A percentile compares a stretch with the other conserved stretches of the same genome.
Evolutionary conservation across 2,113 vertebrate species (phyloP).

Genomic region (Cynocephalus volans): DNA sequence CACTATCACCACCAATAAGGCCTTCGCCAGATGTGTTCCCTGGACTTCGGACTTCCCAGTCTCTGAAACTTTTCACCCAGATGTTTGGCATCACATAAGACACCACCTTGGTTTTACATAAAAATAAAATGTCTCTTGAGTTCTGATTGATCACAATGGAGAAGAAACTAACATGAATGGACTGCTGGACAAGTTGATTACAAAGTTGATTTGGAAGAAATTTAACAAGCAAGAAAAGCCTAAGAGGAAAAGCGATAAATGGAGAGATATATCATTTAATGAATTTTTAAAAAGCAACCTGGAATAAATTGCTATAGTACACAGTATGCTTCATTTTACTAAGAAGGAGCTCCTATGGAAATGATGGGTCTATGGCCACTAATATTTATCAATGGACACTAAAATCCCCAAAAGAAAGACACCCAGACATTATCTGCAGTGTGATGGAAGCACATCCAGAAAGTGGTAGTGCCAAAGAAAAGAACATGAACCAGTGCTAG

Average conservation of each 20-base stretch:
- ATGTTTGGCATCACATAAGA: slow-evolving; percentile 25
- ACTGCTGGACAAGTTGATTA: background rate
- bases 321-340: background rate
- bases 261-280: background rate
- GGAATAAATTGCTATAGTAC: background rate
- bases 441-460: background rate
- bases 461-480: background rate
- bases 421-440: background rate
- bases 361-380: background rate
- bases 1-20: too few relatives aligned
- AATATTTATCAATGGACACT: background rate
- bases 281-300: background rate
- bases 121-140: background rate
- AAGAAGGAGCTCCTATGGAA: background rate
- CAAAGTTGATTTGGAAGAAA: slow-evolving; percentile 21
- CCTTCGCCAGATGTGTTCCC: too few relatives aligned
- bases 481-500: background rate
- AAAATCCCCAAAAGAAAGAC: background rate
- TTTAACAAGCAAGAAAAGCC: background rate
- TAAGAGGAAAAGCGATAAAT: background rate
- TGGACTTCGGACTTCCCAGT: too few relatives aligned
- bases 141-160: background rate
- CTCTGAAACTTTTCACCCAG: slow-evolving; percentile 57
- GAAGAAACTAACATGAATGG: background rate
- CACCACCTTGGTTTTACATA: background rate